Evolutionary conservation across 1,140 invertebrate genomes (phyloP), one percentile per base, ranked within the genome.

Genomic region (Neuroterus valhalla): DNA sequence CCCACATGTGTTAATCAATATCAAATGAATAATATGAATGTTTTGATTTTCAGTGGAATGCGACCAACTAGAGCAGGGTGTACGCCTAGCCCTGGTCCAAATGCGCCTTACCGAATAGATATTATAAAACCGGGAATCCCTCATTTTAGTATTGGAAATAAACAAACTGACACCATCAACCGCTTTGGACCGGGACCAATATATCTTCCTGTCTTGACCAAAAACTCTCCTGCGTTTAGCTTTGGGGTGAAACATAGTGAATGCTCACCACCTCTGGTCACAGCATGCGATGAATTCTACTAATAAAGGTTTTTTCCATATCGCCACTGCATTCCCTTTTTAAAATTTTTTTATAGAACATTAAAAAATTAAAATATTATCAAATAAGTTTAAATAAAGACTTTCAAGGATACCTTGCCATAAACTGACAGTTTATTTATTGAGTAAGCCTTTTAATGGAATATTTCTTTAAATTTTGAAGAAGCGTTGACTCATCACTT

Each of bases 241-340:
- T 82, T 86, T 70, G 83, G 84, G 19, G 17, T 80, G 1, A 83
- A 80, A 67, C 77, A 82, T 66, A 70, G 67, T 42, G 78, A 79
- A 5, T 86, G 84, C 43, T 23, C 43, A 2, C n/a, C 67, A 1
- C 78, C 82, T 38, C 76, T 74, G 1, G 81, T 78, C 19, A 84
- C 80, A 14, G 77, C 81, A 46, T 82, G 82, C 42, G 84, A 86
- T 68, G 79, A 84, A 55, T 31, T 70, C 5, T 84, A 80, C 19
- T 84, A 50, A 82, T 31, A 8, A 8, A 38, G 8, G 31, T 5
- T 8, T 38, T 38, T 3, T 5, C 6, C 10, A 38, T 8, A 38
- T 38, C 10, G 10, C 10, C 10, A 2, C 31, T 38, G 31, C 31
- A 38, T 38, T 38, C 8, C 31, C 31, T 6, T 38, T 38, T 38